Percentiles rank a stretch among this genome's conserved stretches.
phyloP scores from a whole-genome alignment of 2,888 invertebrate species.

The Camponotus fellah region DNA sequence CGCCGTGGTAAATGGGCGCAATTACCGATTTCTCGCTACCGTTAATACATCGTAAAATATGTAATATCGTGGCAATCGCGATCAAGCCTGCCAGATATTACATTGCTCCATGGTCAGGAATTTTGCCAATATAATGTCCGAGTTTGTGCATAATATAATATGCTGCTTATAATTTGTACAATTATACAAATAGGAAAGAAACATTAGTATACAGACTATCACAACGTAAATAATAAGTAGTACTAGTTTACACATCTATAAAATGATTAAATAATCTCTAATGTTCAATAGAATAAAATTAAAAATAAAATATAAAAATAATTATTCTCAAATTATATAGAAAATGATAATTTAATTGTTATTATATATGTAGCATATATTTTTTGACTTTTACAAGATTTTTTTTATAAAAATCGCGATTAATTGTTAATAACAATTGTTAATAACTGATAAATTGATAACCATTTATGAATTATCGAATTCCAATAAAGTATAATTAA shows the following conservation, averaged over 20 bases:
- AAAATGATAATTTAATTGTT: too few species aligned
- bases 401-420: not conserved
- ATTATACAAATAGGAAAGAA: not conserved
- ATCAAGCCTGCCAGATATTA: constrained; percentile 55
- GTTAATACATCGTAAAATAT: constrained; percentile 73
- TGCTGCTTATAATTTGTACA: not conserved
- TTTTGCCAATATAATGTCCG: constrained; percentile 21
- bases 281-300: too few species aligned
- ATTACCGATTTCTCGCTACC: constrained; percentile 74
- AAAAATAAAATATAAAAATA: too few species aligned
- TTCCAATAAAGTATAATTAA: constrained; percentile 47
- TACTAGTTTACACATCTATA: not conserved
- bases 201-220: not conserved
- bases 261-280: not conserved
- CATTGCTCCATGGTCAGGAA: constrained; percentile 35
- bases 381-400: not conserved
- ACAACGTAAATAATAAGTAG: not conserved
- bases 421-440: constrained; percentile 3
- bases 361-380: too few species aligned
- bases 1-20: constrained; percentile 57
- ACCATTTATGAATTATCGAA: constrained; percentile 22
- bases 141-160: constrained; percentile 11
- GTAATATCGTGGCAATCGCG: constrained; percentile 65
- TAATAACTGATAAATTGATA: constrained; percentile 41
- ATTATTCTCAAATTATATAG: too few species aligned